These are phyloP conservation scores for Ctenopoma kingsleyae DNA, from an alignment of 2,797 vertebrate genomes.

Conservation along the genomic window DNA sequence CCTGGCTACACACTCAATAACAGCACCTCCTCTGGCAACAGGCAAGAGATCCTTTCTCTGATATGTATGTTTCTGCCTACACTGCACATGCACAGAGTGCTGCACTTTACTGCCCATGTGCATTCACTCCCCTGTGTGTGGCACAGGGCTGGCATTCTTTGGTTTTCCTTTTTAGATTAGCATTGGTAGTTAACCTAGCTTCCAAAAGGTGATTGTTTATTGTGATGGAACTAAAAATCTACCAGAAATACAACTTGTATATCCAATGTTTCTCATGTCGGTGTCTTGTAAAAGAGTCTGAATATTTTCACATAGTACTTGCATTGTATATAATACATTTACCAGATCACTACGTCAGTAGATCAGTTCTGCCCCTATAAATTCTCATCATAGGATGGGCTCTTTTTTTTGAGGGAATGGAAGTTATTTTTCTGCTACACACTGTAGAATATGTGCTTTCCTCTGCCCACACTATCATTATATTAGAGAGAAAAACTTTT, in stretches of 20 bases:
- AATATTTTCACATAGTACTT: neutral
- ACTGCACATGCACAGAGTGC: neutral
- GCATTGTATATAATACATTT: neutral
- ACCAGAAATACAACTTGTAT: neutral
- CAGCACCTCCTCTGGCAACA: conserved; percentile 89
- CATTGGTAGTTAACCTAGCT: neutral
- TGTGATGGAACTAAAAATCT: neutral
- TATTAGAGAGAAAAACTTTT: too few relatives aligned
- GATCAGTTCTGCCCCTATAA: neutral
- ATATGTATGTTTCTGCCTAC: neutral
- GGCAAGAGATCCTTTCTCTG: conserved; percentile 60
- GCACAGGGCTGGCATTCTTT: neutral
- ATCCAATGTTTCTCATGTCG: neutral
- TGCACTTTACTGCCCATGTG: neutral
- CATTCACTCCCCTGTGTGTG: neutral
- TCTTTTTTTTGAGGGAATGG: neutral
- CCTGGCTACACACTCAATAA: conserved; percentile 91
- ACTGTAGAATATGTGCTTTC: neutral
- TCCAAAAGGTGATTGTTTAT: neutral
- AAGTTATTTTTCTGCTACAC: neutral
- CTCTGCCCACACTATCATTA: too few relatives aligned
- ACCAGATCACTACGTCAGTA: conserved; percentile 5
- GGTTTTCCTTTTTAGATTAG: neutral
- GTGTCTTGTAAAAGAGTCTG: neutral
- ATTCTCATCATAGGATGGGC: neutral